A percentile compares a stretch with the other conserved stretches of the same genome.
Evolutionary conservation across 2,888 invertebrate genomes (phyloP).

Genomic region (Eupithecia inturbata): DNA sequence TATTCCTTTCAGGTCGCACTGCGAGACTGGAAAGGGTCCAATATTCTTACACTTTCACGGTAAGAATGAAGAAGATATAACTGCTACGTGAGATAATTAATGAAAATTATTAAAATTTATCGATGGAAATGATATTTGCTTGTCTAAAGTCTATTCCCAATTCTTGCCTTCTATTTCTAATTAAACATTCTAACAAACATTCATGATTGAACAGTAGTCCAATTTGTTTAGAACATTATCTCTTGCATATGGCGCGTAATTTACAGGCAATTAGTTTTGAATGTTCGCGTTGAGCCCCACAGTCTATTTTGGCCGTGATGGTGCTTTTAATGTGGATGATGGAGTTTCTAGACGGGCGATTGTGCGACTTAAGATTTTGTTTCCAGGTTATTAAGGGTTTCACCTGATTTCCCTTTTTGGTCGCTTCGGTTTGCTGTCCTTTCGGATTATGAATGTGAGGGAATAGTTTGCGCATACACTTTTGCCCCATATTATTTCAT

Average conservation of each 20-base stretch:
- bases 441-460: no score
- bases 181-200: neutral
- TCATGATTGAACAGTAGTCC: constrained; percentile 14
- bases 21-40: no score
- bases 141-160: no score
- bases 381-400: neutral
- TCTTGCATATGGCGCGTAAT: constrained; percentile 41
- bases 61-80: no score
- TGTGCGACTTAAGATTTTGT: neutral
- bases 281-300: constrained; percentile 36
- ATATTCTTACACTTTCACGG: no score
- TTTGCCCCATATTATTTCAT: no score
- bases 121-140: no score
- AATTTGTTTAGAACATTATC: constrained; percentile 39
- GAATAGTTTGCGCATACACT: no score
- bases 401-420: neutral
- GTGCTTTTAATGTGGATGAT: constrained; percentile 26
- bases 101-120: no score
- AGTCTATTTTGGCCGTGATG: constrained; percentile 39
- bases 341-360: neutral
- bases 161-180: neutral
- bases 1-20: no score
- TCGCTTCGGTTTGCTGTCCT: no score
- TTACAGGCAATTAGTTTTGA: constrained; percentile 41
- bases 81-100: no score